Evolutionary conservation across 2,113 vertebrate genomes (phyloP), one percentile per base, ranked within the genome.

Genomic region (Damaliscus lunatus): DNA sequence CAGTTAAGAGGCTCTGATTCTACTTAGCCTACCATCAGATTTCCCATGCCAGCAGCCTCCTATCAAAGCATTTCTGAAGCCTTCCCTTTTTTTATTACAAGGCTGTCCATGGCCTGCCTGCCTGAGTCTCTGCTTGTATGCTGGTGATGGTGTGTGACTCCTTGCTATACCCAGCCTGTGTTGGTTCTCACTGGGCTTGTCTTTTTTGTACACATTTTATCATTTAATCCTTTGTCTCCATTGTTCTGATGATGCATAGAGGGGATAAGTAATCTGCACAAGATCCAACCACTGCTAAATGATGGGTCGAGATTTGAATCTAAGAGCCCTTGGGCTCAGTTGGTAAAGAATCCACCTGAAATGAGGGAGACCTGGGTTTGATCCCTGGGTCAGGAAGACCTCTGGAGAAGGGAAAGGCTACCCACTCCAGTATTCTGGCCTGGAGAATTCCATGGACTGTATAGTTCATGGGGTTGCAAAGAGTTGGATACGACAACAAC

Each of bases 401-500:
- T 23, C 67, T 71, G 67, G n/a, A 36, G n/a, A 40, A 71, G n/a
- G 19, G n/a, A 71, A 71, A 71, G 67, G 67, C 67, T 71, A 71
- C 19, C 19, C 19, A 71, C 64, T 71, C 67, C 67, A 71, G 67
- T 71, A 40, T 71, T 71, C 67, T 40, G 10, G 67, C 67, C n/a
- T 23, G 67, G n/a, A 71, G 67, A 71, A 12, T 40, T 23, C n/a
- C 67, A 40, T 71, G 36, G n/a, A 40, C 19, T 71, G 19, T 71
- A 12, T 71, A 40, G 19, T 40, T 36, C n/a, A 12, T 40, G 19
- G n/a, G 5, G n/a, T 71, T 21, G 1, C 67, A 23, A 23, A 71
- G 67, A 71, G n/a, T 6, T 71, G 19, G 67, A 71, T 21, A 23
- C 0, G 1, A 36, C 5, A 1, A 6, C 0, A 3, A 40, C 67